Evolutionary conservation across 2,888 invertebrate genomes (phyloP).

Genomic region (Proisotoma minuta): DNA sequence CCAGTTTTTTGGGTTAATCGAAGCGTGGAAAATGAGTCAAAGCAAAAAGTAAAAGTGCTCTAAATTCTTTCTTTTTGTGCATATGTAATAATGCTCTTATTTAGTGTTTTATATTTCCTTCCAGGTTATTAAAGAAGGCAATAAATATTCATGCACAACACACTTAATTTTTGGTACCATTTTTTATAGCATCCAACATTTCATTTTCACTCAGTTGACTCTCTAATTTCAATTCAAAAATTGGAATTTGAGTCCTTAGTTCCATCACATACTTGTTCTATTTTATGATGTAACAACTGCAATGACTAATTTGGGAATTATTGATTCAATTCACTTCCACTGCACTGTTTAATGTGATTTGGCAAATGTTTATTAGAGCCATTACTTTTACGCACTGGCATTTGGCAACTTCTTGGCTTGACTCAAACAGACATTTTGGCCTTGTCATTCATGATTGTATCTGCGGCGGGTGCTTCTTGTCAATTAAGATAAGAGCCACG

Average conservation of each 20-base stretch:
- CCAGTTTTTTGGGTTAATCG: neutral
- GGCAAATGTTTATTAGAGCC: no score
- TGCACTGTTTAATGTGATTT: neutral
- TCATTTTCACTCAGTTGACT: neutral
- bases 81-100: no score
- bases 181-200: neutral
- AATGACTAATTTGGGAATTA: no score
- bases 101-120: neutral
- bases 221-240: neutral
- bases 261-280: no score
- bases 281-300: no score
- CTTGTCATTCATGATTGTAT: no score
- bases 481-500: constrained; percentile 19
- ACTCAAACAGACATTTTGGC: no score
- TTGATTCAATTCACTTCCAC: no score
- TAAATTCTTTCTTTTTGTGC: neutral
- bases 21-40: constrained; percentile 2
- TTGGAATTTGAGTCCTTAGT: neutral
- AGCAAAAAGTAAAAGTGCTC: neutral
- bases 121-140: neutral
- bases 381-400: no score
- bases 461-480: no score
- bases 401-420: no score
- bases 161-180: neutral
- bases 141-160: neutral